Percentiles rank a stretch among this genome's conserved stretches.
Evolutionary conservation across 2,888 invertebrate species (phyloP).

Genomic region (Atrina japonica): DNA sequence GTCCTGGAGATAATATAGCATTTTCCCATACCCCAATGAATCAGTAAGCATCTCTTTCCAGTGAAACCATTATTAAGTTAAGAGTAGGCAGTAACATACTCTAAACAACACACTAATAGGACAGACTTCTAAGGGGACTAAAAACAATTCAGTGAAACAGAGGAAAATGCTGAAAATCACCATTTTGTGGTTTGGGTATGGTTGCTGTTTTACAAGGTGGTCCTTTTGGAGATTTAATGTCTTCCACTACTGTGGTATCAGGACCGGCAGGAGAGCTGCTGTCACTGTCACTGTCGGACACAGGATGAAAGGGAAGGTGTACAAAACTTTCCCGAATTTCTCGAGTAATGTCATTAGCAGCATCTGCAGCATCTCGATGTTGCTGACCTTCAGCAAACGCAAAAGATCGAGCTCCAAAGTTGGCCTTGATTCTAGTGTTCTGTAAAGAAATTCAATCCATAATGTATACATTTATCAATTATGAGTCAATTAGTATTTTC

Average conservation of each 20-base stretch:
- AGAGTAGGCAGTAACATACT: no score
- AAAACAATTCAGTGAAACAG: no score
- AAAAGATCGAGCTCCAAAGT: slow-evolving; percentile 79
- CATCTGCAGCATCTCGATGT: slow-evolving; percentile 78
- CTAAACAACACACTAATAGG: no score
- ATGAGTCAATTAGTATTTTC: neutral
- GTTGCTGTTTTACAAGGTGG: slow-evolving; percentile 71
- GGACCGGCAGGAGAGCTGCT: slow-evolving; percentile 63
- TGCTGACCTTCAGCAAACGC: slow-evolving; percentile 78
- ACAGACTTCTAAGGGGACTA: no score
- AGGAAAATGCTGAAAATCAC: no score
- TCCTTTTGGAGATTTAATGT: slow-evolving; percentile 60
- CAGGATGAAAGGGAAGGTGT: slow-evolving; percentile 76
- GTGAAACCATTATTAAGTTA: no score
- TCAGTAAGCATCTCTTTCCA: no score
- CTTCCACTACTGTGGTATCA: slow-evolving; percentile 52
- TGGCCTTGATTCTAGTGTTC: slow-evolving; percentile 78
- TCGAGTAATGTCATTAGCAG: slow-evolving; percentile 75
- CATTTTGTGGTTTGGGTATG: slow-evolving; percentile 72
- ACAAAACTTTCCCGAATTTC: slow-evolving; percentile 78
- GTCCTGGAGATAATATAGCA: no score
- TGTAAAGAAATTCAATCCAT: slow-evolving; percentile 57
- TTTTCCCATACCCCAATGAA: no score
- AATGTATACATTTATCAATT: slow-evolving; percentile 2
- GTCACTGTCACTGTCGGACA: slow-evolving; percentile 78